Conservation (phyloP, 2,113 vertebrate genomes). For the Anseranas semipalmata region DNA sequence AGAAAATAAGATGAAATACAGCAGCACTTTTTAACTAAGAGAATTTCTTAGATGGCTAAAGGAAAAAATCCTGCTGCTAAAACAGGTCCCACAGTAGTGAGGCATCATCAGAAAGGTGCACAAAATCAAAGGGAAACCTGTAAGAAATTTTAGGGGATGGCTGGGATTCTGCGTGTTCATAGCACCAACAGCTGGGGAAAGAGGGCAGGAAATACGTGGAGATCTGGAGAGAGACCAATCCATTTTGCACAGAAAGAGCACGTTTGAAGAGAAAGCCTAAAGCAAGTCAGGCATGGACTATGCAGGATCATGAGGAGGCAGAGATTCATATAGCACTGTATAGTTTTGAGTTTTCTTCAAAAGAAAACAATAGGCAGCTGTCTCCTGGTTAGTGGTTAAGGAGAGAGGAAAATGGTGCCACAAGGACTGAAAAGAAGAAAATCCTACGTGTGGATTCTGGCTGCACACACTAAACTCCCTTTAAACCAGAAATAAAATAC, state of each 20-base stretch:
- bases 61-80: neutral
- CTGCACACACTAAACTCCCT: neutral
- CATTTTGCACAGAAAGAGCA: neutral
- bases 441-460: neutral
- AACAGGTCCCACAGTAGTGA: neutral
- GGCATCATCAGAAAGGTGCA: neutral
- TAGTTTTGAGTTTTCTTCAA: neutral
- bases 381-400: no score
- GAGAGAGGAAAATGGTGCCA: neutral
- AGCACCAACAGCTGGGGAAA: neutral
- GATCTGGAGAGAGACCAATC: neutral
- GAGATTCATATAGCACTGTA: neutral
- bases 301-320: neutral
- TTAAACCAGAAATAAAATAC: neutral
- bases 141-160: neutral
- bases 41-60: neutral
- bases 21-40: neutral
- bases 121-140: neutral
- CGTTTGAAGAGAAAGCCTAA: neutral
- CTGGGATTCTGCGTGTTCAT: neutral
- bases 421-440: neutral
- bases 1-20: neutral
- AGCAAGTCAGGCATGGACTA: neutral
- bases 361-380: neutral
- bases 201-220: neutral